phyloP scores from a whole-genome alignment of 1,140 invertebrate species.

The Lethrus apterus region DNA sequence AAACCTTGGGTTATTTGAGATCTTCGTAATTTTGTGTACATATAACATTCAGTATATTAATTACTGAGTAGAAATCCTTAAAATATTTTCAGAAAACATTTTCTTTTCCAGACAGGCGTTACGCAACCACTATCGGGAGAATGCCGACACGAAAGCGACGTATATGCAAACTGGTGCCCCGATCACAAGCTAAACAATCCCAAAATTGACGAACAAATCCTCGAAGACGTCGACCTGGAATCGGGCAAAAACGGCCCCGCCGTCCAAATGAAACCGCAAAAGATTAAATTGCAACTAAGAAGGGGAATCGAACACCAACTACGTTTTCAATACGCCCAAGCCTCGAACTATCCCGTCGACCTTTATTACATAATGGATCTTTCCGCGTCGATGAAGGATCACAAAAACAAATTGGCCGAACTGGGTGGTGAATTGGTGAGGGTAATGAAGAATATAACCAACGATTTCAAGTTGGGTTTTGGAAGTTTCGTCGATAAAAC shows the following conservation, averaged over 20 bases:
- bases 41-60: no score
- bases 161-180: constrained; percentile 7
- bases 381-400: constrained; percentile 90
- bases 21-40: no score
- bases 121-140: background rate
- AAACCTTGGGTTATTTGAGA: no score
- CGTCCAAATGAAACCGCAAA: constrained; percentile 78
- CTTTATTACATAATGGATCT: constrained; percentile 95
- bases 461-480: constrained; percentile 92
- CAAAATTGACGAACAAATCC: background rate
- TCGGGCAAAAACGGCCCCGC: constrained; percentile 35
- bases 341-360: constrained; percentile 91
- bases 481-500: constrained; percentile 99
- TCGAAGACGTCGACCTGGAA: background rate
- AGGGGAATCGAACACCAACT: constrained; percentile 74
- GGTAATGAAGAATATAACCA: constrained; percentile 82
- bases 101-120: no score
- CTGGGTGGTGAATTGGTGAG: constrained; percentile 73
- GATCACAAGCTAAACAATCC: background rate
- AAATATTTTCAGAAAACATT: no score
- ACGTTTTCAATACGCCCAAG: constrained; percentile 70
- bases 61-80: no score
- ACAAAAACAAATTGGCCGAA: constrained; percentile 80
- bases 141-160: background rate
- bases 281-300: constrained; percentile 66